Base-by-base conservation (phyloP, 2,113 vertebrate species). In the Rostratula benghalensis region DNA sequence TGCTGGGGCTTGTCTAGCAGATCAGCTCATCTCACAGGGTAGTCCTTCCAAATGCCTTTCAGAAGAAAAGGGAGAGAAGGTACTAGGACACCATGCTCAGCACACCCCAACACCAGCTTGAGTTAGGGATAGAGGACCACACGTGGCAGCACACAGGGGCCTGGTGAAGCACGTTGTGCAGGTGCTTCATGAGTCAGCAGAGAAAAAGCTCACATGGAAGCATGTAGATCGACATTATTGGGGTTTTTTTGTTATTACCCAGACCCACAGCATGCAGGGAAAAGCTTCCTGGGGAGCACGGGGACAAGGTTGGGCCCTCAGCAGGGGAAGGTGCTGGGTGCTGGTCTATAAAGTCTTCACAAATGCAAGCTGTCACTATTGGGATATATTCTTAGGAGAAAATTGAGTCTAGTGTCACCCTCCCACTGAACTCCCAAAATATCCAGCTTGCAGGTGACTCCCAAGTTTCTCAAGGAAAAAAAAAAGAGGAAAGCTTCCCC, bases 1-100 rank as follows among this genome's bases (percentile, higher is more conserved):
- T 93, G 83, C 93, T 94, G 70, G 18, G 83, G 30, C 70, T 94
- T 87, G 77, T 79, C 74, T 69, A 73, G 53, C 27, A 80, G 57
- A 82, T 54, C 14, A 8, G 20, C 28, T 87, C 50, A 46, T 65
- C 83, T 90, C 35, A 11, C 25, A 61, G 45, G 11, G 24, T 4
- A 73, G 84, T 65, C 45, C 83, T 94, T 91, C 59, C 83, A 86
- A 93, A 88, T 21, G 10, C 28, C 86, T 46, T 77, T 92, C 46
- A 51, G 82, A 82, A 80, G 71, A 74, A 86, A 70, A 8, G 22
- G 3, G 12, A 86, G 19, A 43, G 64, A 86, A 81, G 43, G 13
- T 64, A 41, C n/a, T 56, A 78, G 73, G 53, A 53, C 39, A 46
- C 25, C 22, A 3, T 3, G 24, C 53, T 43, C 11, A 1, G 28